Conservation (phyloP, 1,140 invertebrate genomes). For the Drosophila carrolli region DNA sequence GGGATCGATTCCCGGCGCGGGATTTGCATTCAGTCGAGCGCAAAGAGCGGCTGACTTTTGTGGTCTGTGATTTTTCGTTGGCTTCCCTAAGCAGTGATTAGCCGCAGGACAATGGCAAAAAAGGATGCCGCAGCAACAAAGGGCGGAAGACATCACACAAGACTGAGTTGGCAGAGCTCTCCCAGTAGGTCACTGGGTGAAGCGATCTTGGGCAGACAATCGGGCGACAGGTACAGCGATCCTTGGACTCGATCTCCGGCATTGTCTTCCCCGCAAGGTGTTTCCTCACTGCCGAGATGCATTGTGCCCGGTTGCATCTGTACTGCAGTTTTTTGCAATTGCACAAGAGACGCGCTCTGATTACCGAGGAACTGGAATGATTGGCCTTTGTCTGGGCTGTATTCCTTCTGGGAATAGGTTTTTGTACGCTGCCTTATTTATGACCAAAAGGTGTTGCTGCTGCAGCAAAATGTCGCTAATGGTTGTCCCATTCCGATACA, state of each 20-base stretch:
- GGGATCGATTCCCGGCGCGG: slow-evolving; percentile 36
- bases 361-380: slow-evolving; percentile 49
- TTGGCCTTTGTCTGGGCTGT: slow-evolving; percentile 20
- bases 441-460: slow-evolving; percentile 66
- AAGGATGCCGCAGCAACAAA: slow-evolving; percentile 41
- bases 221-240: slow-evolving; percentile 66
- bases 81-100: slow-evolving; percentile 36
- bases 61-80: slow-evolving; percentile 34
- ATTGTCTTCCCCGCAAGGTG: slow-evolving; percentile 43
- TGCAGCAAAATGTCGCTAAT: slow-evolving; percentile 51
- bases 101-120: slow-evolving; percentile 41
- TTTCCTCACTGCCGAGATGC: slow-evolving; percentile 43
- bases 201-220: slow-evolving; percentile 55
- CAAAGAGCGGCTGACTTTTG: slow-evolving; percentile 41
- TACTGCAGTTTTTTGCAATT: slow-evolving; percentile 67
- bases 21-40: slow-evolving; percentile 41
- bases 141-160: slow-evolving; percentile 59
- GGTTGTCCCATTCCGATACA: slow-evolving; percentile 7
- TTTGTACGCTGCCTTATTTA: slow-evolving; percentile 53
- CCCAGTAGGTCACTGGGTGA: slow-evolving; percentile 70
- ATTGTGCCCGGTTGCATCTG: slow-evolving; percentile 24
- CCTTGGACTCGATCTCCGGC: slow-evolving; percentile 1
- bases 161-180: slow-evolving; percentile 15
- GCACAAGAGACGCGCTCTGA: slow-evolving; percentile 71
- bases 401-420: slow-evolving; percentile 24